phyloP scores from a whole-genome alignment of 2,888 invertebrate genomes.

The Agrochola lychnidis region DNA sequence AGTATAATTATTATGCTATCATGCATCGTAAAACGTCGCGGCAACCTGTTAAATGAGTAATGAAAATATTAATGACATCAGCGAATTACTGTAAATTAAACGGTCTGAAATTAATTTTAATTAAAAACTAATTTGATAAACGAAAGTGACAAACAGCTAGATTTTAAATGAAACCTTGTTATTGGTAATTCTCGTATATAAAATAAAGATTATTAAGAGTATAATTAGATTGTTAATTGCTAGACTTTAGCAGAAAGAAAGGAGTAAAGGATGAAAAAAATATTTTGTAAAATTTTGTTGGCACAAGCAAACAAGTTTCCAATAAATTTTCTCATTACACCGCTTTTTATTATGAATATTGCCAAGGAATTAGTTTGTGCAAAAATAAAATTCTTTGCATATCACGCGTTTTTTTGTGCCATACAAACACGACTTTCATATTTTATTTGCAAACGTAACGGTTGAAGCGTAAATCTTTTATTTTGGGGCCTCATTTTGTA shows the following conservation, averaged over 20 bases:
- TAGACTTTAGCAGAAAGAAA: constrained; percentile 44
- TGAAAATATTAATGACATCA: constrained; percentile 50
- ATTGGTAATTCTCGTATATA: neutral
- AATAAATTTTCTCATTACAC: constrained; percentile 70
- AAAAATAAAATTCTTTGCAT: constrained; percentile 32
- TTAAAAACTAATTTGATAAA: constrained; percentile 4
- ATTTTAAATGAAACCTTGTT: neutral
- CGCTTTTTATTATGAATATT: constrained; percentile 58
- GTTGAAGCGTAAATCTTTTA: neutral
- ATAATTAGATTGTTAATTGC: constrained; percentile 1
- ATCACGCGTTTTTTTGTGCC: neutral
- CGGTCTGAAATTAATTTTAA: neutral
- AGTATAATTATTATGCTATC: constrained; percentile 1
- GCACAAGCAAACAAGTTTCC: constrained; percentile 69
- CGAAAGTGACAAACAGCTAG: neutral
- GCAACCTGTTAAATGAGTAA: constrained; percentile 44
- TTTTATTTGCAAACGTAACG: neutral
- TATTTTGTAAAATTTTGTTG: constrained; percentile 60
- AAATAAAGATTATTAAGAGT: neutral
- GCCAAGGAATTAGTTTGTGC: constrained; percentile 21
- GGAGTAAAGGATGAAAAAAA: constrained; percentile 51
- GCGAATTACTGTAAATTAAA: constrained; percentile 43
- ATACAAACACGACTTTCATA: neutral
- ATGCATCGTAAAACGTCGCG: constrained; percentile 31
- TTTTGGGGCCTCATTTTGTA: constrained; percentile 6